Base-by-base conservation (phyloP, 2,797 vertebrate species). In the Pogonophryne albipinna region DNA sequence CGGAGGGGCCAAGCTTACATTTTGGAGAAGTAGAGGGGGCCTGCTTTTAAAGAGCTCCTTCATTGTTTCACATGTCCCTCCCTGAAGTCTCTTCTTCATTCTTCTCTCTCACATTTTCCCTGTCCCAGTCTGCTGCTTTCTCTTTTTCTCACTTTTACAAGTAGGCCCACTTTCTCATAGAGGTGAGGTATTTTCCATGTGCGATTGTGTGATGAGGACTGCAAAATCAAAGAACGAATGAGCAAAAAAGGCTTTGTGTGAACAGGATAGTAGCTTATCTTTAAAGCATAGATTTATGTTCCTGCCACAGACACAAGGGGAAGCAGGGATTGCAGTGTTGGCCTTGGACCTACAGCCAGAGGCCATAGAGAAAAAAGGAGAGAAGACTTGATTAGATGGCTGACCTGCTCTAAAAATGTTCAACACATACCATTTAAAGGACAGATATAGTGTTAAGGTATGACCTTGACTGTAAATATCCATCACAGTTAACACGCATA, bases 201-300 rank as follows among this genome's bases (percentile, higher is more conserved):
- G 66, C 0, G 3, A 85, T 66, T 72, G 63, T 82, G 80, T 79
- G 80, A 81, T 79, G 80, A 81, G 75, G 71, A 23, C 63, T 6
- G 64, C 71, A 64, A 89, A 76, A 80, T 68, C 59, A 87, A 75
- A 84, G 59, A 20, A 70, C 64, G 65, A 72, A 50, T 34, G 71
- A 85, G 88, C 80, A 80, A 78, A 63, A 6, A 75, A 59, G 20
- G 66, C 67, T 80, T 80, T 90, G 87, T 88, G 76, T 66, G 66
- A 66, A 61, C 68, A 62, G 66, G 64, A 63, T 17, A 78, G 73
- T 55, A 0, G 13, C 76, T 88, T 85, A 85, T 90, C 86, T 90
- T 84, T 70, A 55, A 80, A 78, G 74, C 66, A 64, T 66, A 67
- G 68, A 89, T 87, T 77, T 67, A 75, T 80, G 79, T 72, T 58